Conservation (phyloP, 2,888 invertebrate genomes). For the Nemoura dubitans region DNA sequence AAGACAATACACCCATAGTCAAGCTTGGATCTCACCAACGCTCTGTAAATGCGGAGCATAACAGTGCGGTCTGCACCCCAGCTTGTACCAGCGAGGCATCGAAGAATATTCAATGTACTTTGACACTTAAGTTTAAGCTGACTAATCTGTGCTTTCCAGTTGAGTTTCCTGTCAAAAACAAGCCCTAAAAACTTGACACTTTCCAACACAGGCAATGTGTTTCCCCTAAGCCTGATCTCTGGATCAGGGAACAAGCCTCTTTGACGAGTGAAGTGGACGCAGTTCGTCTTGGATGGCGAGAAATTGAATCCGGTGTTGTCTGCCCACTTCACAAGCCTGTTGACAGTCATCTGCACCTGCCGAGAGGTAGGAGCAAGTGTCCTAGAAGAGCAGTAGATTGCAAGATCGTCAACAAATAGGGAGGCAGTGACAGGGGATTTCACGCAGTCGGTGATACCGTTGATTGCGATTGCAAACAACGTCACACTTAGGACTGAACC, state of each 20-base stretch:
- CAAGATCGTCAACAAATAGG: conserved; percentile 43
- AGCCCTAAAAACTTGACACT: conserved; percentile 36
- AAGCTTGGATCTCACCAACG: conserved; percentile 17
- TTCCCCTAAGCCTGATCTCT: conserved; percentile 28
- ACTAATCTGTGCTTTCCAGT: conserved; percentile 34
- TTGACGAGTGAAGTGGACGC: conserved; percentile 39
- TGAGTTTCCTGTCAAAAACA: conserved; percentile 32
- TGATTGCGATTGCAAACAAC: conserved; percentile 44
- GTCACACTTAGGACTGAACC: conserved; percentile 44
- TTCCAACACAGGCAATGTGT: not conserved
- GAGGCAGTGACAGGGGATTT: conserved; percentile 36
- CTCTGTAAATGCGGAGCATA: conserved; percentile 34
- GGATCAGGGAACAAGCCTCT: conserved; percentile 30
- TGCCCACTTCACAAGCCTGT: conserved; percentile 36
- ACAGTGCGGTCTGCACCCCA: conserved; percentile 38
- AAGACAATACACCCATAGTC: conserved; percentile 36
- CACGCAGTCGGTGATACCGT: conserved; percentile 38
- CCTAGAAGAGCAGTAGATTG: conserved; percentile 36
- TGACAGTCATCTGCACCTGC: conserved; percentile 31
- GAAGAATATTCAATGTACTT: conserved; percentile 37
- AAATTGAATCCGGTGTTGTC: conserved; percentile 35
- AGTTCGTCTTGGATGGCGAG: conserved; percentile 34
- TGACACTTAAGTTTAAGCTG: conserved; percentile 9
- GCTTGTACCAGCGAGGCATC: conserved; percentile 15
- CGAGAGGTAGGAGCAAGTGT: not conserved